Evolutionary conservation across 2,113 vertebrate genomes (phyloP).

Genomic region (Todiramphus saurophagus): DNA sequence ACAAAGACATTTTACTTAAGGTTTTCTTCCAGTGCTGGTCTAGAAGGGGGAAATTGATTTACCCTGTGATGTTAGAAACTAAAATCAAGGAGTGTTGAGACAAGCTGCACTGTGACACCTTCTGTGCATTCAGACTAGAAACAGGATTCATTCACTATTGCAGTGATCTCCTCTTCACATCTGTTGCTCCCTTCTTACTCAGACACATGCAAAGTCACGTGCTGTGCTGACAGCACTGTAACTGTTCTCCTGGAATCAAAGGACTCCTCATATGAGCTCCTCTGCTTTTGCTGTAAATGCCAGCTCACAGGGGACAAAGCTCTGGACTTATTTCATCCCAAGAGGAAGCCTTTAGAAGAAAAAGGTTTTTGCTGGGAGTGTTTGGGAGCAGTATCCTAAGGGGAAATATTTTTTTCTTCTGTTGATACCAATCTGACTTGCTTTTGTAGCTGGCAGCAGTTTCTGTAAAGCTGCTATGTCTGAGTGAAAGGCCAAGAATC

Average conservation of each 20-base stretch:
- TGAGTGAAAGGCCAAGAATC: neutral
- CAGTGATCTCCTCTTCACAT: constrained; percentile 36
- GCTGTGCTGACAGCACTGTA: constrained; percentile 45
- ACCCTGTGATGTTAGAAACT: constrained; percentile 16
- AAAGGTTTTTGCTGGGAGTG: constrained; percentile 24
- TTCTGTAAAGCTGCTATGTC: neutral
- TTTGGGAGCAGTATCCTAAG: constrained; percentile 41
- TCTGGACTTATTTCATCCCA: constrained; percentile 15
- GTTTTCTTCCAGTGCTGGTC: constrained; percentile 16
- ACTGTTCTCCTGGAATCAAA: constrained; percentile 71
- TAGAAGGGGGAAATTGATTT: constrained; percentile 34
- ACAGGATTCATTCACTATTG: constrained; percentile 23
- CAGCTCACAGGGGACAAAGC: constrained; percentile 34
- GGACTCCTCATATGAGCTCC: constrained; percentile 48
- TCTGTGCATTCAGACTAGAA: constrained; percentile 7
- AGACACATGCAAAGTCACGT: constrained; percentile 9
- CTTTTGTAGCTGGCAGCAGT: neutral
- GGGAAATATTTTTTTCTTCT: constrained; percentile 7
- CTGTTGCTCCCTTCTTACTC: neutral
- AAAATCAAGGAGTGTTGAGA: constrained; percentile 10
- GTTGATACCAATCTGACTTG: neutral
- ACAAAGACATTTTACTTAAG: constrained; percentile 39
- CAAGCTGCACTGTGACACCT: neutral
- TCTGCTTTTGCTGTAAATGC: constrained; percentile 50
- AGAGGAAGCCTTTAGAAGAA: constrained; percentile 56